Evolutionary conservation across 2,797 vertebrate species (phyloP).

Genomic region (Caiman crocodilus): DNA sequence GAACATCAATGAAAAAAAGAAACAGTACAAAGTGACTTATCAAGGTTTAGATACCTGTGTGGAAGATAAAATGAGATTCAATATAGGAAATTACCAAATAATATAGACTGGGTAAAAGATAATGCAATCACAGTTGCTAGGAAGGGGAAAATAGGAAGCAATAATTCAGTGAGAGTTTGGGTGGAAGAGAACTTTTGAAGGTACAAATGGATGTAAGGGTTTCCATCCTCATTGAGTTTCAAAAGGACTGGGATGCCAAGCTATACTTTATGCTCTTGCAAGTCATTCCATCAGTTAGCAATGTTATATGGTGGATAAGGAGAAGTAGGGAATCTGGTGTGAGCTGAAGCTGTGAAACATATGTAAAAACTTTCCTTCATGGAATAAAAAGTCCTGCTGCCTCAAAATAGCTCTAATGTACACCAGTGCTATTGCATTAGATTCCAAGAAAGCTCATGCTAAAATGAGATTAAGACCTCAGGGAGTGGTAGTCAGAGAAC

Average conservation of each 20-base stretch:
- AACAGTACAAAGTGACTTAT: neutral
- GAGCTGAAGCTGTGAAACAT: neutral
- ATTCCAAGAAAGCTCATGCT: neutral
- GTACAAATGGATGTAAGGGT: accelerated
- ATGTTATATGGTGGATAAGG: neutral
- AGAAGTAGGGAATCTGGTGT: neutral
- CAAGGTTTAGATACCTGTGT: neutral
- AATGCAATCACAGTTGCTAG: neutral
- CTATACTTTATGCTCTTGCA: neutral
- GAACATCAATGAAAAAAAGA: neutral
- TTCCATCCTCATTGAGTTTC: slow-evolving; percentile 11
- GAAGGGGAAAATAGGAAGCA: neutral
- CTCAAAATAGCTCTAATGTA: neutral
- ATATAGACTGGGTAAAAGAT: neutral
- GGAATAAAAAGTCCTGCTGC: neutral
- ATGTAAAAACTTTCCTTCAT: neutral
- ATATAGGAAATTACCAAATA: neutral
- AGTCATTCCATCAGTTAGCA: neutral
- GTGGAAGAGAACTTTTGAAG: neutral
- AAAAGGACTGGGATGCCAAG: neutral
- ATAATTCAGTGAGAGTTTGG: neutral
- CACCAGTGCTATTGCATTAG: neutral
- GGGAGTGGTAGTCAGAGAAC: neutral
- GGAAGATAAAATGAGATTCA: slow-evolving; percentile 14
- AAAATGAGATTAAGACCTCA: neutral